Evolutionary conservation across 2,888 invertebrate genomes (phyloP), one percentile per base, ranked within the genome.

Genomic region (Emmelina monodactyla): DNA sequence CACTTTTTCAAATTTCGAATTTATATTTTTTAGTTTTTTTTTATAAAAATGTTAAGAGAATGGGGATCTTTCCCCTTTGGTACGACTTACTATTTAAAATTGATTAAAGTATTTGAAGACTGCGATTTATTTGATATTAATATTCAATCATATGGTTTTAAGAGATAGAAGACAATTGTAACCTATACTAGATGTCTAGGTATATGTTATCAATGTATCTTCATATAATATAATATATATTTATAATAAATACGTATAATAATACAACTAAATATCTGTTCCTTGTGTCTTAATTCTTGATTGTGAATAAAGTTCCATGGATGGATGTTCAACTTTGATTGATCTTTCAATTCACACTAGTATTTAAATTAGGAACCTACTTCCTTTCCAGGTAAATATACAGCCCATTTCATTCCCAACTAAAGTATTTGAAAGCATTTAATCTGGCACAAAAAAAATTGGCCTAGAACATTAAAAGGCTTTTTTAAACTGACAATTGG

Each of bases 51-150:
- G n/a, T n/a, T n/a, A n/a, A 43, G 41, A 38, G 41, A 39, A 44
- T 35, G 38, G 39, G 35, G 39, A 39, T 29, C 35, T 33, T 37
- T 37, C 31, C n/a, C 25, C 39, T 35, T 39, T 46, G 47, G 42
- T 49, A 53, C 40, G 43, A 47, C 9, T 19, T 6, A 19, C 14
- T 29, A 29, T 39, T 40, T 39, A 41, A 36, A 28, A n/a, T 12
- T 6, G 30, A n/a, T 30, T 9, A 33, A 44, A 9, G 25, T n/a
- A 48, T 47, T 47, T 47, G 42, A 58, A 60, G 61, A 63, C 62
- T 63, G 59, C 49, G 34, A 46, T 55, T 55, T 37, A 44, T 56
- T 58, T 55, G 51, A 54, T 55, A 56, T 49, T 51, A 40, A 49
- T 54, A 50, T 53, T 51, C 39, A 41, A 31, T 43, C 41, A 39